Percentiles rank a stretch among this genome's conserved stretches.
Evolutionary conservation across 2,797 vertebrate species (phyloP).

Genomic region (Poeciliopsis presidionis): DNA sequence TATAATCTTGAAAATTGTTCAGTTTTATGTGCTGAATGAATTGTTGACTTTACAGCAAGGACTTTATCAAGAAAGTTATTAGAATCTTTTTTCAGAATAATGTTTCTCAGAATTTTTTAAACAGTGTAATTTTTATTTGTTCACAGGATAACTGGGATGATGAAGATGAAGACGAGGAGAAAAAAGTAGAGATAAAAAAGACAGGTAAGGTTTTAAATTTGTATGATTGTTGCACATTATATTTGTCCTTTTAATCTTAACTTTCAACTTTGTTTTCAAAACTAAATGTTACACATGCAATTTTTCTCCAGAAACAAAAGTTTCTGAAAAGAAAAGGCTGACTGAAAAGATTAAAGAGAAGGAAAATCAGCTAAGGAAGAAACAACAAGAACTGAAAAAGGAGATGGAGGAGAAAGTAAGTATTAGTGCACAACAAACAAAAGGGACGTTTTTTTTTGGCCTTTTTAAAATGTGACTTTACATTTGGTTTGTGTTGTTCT

Average conservation of each 20-base stretch:
- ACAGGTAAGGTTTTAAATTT: slow-evolving; percentile 75
- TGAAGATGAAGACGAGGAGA: slow-evolving; percentile 87
- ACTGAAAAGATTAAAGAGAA: slow-evolving; percentile 96
- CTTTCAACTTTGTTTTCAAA: background rate
- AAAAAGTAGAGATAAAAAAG: slow-evolving; percentile 83
- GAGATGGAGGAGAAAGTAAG: slow-evolving; percentile 83
- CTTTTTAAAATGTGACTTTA: background rate
- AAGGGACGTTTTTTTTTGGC: background rate
- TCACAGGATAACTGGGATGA: slow-evolving; percentile 98
- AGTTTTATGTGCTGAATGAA: background rate
- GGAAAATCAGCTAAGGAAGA: slow-evolving; percentile 88
- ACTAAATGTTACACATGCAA: background rate
- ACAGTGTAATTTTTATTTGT: slow-evolving; percentile 5
- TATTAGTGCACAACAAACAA: background rate
- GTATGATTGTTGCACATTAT: background rate
- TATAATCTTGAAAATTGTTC: background rate
- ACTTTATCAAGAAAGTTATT: background rate
- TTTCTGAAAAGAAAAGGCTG: slow-evolving; percentile 95
- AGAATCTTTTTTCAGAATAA: background rate
- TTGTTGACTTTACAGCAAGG: background rate
- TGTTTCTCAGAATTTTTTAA: background rate
- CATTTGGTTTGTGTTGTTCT: slow-evolving; percentile 66
- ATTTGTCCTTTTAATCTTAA: background rate
- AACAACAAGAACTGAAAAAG: slow-evolving; percentile 76
- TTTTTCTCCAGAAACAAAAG: slow-evolving; percentile 84